A percentile compares a stretch with the other conserved stretches of the same genome.
Conservation (phyloP, 1,140 invertebrate species). For the Mactra quadrangularis region DNA sequence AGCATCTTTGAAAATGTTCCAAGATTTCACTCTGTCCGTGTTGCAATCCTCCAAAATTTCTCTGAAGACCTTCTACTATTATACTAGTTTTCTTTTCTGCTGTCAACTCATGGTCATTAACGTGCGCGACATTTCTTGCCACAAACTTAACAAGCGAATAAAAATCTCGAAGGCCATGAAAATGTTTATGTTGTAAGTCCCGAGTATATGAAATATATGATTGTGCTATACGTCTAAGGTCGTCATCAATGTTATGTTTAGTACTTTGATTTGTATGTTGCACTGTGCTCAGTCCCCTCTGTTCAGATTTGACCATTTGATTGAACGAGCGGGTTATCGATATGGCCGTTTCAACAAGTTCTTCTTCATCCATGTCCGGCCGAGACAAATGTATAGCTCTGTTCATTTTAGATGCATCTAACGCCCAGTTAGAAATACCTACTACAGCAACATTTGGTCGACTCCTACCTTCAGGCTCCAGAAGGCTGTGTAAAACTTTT, state of each 20-base stretch:
- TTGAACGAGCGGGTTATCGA: slow-evolving; percentile 51
- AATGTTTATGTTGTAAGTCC: slow-evolving; percentile 67
- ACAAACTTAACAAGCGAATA: slow-evolving; percentile 78
- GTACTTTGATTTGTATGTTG: background rate
- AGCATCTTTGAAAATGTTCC: slow-evolving; percentile 11
- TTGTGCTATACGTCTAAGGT: slow-evolving; percentile 61
- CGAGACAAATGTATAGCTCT: slow-evolving; percentile 69
- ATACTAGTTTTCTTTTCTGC: background rate
- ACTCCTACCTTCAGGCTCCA: slow-evolving; percentile 51
- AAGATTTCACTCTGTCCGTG: slow-evolving; percentile 49
- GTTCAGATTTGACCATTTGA: background rate
- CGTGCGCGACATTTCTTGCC: slow-evolving; percentile 24
- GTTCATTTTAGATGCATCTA: slow-evolving; percentile 74
- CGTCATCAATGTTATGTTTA: background rate
- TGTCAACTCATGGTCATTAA: background rate
- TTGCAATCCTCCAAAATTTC: slow-evolving; percentile 75
- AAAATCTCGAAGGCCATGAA: slow-evolving; percentile 76
- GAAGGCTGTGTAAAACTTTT: slow-evolving; percentile 67
- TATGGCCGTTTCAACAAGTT: slow-evolving; percentile 40
- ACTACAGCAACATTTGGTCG: slow-evolving; percentile 69
- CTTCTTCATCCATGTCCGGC: slow-evolving; percentile 65
- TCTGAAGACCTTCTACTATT: slow-evolving; percentile 62
- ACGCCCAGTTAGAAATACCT: slow-evolving; percentile 75
- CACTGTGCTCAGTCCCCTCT: background rate
- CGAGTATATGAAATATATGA: slow-evolving; percentile 66